A percentile compares a stretch with the other conserved stretches of the same genome.
phyloP scores from a whole-genome alignment of 2,113 vertebrate genomes.

The Crotophaga sulcirostris region DNA sequence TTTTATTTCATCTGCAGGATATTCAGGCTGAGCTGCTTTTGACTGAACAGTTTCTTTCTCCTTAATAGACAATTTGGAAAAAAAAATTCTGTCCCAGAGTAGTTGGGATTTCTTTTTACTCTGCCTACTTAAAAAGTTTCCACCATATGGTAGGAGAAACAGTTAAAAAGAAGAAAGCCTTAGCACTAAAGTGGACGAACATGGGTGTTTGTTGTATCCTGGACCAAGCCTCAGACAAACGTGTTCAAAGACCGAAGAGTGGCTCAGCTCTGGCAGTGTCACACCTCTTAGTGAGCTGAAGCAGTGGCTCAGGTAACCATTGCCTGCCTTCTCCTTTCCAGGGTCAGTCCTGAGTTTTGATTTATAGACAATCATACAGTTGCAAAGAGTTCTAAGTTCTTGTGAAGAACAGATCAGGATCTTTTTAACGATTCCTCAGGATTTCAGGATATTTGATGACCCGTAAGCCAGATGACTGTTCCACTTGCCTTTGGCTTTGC shows the following conservation, averaged over 20 bases:
- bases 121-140: not conserved
- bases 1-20: not conserved
- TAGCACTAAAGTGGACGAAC: not conserved
- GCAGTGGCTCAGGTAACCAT: not conserved
- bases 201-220: not conserved
- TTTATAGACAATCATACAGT: not conserved
- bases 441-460: not conserved
- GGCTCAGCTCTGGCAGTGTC: not conserved
- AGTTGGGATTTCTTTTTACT: not conserved
- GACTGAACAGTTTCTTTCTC: not conserved
- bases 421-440: not conserved
- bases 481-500: not conserved
- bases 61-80: not conserved
- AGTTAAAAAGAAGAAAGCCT: not conserved
- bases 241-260: not conserved
- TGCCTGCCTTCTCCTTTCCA: not conserved
- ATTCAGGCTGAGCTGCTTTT: not conserved
- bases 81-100: not conserved
- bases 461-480: not conserved
- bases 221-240: not conserved
- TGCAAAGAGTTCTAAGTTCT: not conserved
- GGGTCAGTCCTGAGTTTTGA: not conserved
- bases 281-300: not conserved
- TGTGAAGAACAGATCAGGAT: not conserved
- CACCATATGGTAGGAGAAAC: not conserved